Evolutionary conservation across 1,140 invertebrate genomes (phyloP).

Genomic region (Drosophila obscura): DNA sequence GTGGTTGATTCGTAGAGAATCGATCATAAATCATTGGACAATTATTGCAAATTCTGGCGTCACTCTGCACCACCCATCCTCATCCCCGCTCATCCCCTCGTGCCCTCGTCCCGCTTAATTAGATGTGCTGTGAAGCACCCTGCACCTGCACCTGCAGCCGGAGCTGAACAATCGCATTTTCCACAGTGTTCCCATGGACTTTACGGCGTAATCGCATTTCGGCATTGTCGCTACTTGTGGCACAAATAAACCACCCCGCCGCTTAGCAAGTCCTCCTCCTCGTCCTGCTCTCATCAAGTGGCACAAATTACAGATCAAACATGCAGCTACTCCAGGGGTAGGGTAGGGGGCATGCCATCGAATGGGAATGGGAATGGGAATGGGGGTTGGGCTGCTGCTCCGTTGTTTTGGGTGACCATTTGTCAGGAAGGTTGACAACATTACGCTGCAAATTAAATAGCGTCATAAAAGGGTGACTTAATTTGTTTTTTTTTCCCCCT

Average conservation of each 20-base stretch:
- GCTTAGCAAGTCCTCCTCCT: conserved; percentile 29
- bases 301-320: conserved; percentile 61
- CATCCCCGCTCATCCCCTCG: too few species aligned
- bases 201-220: conserved; percentile 44
- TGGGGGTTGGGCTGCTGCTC: background rate
- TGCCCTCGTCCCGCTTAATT: conserved; percentile 1
- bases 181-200: conserved; percentile 37
- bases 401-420: conserved; percentile 53
- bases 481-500: conserved; percentile 57
- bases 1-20: background rate
- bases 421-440: conserved; percentile 61
- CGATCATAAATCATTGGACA: conserved; percentile 38
- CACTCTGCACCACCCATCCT: too few species aligned
- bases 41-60: conserved; percentile 22
- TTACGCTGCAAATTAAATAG: conserved; percentile 67
- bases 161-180: conserved; percentile 48
- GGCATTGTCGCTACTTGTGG: conserved; percentile 50
- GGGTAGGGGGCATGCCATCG: too few species aligned
- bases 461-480: conserved; percentile 70
- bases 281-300: conserved; percentile 56
- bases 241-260: conserved; percentile 63
- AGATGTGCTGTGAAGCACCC: conserved; percentile 15
- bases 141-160: conserved; percentile 46
- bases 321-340: conserved; percentile 19
- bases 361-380: background rate